A percentile compares a stretch with the other conserved stretches of the same genome.
Evolutionary conservation across 2,888 invertebrate genomes (phyloP).

Genomic region (Gibbula magus): DNA sequence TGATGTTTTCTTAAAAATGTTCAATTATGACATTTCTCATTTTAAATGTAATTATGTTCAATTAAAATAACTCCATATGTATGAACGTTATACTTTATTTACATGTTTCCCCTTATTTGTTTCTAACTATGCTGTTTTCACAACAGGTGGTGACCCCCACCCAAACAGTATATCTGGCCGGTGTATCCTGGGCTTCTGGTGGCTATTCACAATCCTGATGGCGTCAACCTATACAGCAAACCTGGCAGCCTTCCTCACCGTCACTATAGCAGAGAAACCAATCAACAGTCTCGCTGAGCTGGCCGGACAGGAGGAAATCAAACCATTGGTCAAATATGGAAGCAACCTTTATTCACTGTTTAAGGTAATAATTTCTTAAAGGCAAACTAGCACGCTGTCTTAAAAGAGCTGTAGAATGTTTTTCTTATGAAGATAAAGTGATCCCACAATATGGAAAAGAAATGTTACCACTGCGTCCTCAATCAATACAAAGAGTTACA

Average conservation of each 20-base stretch:
- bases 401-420: too few relatives aligned
- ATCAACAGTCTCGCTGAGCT: slow-evolving; percentile 48
- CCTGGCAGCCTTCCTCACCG: slow-evolving; percentile 54
- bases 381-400: too few relatives aligned
- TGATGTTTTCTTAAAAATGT: too few relatives aligned
- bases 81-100: slow-evolving; percentile 6
- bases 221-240: slow-evolving; percentile 55
- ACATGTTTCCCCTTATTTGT: neutral
- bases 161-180: slow-evolving; percentile 45
- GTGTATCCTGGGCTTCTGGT: slow-evolving; percentile 50
- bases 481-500: too few relatives aligned
- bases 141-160: slow-evolving; percentile 39
- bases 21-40: too few relatives aligned
- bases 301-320: slow-evolving; percentile 39
- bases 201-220: slow-evolving; percentile 54
- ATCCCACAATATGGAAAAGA: too few relatives aligned
- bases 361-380: slow-evolving; percentile 32
- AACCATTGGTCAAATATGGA: slow-evolving; percentile 46
- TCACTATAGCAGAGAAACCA: slow-evolving; percentile 45
- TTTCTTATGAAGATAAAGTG: too few relatives aligned
- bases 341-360: slow-evolving; percentile 45
- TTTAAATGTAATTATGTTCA: too few relatives aligned
- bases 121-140: neutral
- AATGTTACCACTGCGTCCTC: too few relatives aligned
- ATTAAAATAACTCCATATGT: neutral